A percentile compares a stretch with the other conserved stretches of the same genome.
Evolutionary conservation across 1,140 invertebrate species (phyloP).

Genomic region (Bombus cullumanus): DNA sequence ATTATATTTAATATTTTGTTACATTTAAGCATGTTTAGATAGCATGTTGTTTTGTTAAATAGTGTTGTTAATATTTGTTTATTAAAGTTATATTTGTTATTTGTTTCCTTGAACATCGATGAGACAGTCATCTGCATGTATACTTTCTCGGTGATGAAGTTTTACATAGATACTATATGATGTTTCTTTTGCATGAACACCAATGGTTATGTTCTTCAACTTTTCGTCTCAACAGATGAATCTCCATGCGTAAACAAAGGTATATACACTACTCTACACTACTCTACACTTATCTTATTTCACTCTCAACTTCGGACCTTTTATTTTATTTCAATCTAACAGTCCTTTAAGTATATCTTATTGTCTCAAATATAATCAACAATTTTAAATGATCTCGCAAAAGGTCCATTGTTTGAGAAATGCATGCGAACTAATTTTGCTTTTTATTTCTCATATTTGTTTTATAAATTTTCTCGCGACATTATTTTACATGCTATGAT

Average conservation of each 20-base stretch:
- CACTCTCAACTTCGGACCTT: conserved; percentile 57
- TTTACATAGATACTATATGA: conserved; percentile 69
- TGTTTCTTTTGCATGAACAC: conserved; percentile 81
- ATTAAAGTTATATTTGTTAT: conserved; percentile 34
- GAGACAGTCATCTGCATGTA: conserved; percentile 32
- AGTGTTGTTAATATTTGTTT: conserved; percentile 8
- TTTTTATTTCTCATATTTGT: conserved; percentile 26
- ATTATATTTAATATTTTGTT: neutral
- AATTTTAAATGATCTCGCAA: neutral
- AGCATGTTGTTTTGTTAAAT: conserved; percentile 4
- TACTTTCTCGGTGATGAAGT: conserved; percentile 35
- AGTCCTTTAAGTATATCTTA: neutral
- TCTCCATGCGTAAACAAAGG: conserved; percentile 78
- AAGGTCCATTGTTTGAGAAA: conserved; percentile 45
- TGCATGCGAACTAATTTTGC: conserved; percentile 31
- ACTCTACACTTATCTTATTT: conserved; percentile 69
- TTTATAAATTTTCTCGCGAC: neutral
- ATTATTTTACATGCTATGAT: neutral
- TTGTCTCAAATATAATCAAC: too few species aligned
- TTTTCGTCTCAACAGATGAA: conserved; percentile 78
- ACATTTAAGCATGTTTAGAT: neutral
- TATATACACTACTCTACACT: conserved; percentile 71
- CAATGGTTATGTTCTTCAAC: conserved; percentile 76
- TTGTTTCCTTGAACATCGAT: conserved; percentile 27
- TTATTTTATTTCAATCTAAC: neutral